Base-by-base conservation (phyloP, 2,797 vertebrate species). In the Chrosomus eos region DNA sequence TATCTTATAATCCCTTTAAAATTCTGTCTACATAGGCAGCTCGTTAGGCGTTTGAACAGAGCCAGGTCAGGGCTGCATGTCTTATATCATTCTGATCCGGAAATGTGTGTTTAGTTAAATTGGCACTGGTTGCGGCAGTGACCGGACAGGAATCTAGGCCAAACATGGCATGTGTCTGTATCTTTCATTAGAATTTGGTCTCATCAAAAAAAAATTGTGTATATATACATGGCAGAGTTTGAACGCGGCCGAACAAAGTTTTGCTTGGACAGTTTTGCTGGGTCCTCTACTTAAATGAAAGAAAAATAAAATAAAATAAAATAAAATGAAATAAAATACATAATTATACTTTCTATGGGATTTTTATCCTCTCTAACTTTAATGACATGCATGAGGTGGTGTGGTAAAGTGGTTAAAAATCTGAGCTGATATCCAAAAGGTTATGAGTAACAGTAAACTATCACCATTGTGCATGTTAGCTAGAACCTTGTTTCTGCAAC, bases 91-190 rank as follows among this genome's bases (percentile, higher is more conserved):
- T 19, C 48, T 58, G 45, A 70, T 67, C 77, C 74, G 48, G 60
- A 48, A 26, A 55, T 48, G 28, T 83, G 67, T 62, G 76, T 87
- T 87, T 82, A 85, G 71, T 80, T 80, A 73, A 75, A 62, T 68
- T 48, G 48, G 79, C 68, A 80, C 28, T 48, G 77, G 45, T 23
- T 51, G 40, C 9, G 5, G 16, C 81, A 18, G 28, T 38, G 66
- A 71, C 33, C 21, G n/a, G 67, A 74, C 23, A 16, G 8, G 70
- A 60, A 62, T 48, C 66, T 31, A 45, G 67, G 67, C 78, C 64
- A 68, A 78, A 38, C 40, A 53, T 51, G 45, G 64, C 73, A 40
- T 64, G 60, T 18, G 19, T 68, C 72, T 66, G 23, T 68, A 60
- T 36, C 82, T 53, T 75, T 75, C 58, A 66, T 76, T 76, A 62